Base-by-base conservation (phyloP, 2,888 invertebrate genomes). In the Zaprionus obscuricornis region DNA sequence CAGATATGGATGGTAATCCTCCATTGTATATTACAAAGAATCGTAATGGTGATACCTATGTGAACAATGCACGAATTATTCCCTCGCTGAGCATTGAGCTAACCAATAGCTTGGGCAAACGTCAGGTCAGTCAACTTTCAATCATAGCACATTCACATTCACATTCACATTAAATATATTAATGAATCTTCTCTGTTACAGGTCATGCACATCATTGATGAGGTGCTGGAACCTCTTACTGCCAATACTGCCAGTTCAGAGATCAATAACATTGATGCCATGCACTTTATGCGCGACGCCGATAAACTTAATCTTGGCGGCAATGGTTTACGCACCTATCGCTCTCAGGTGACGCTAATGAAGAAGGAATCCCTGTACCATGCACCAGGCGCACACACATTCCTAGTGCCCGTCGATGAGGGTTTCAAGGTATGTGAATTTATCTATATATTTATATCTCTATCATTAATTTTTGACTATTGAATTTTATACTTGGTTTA, bases 401-500 rank as follows among this genome's bases (percentile, higher is more conserved):
- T 96, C 91, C 96, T 97, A 88, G 94, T 97, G 78, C 97, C 97
- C 4, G 94, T 97, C 33, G 97, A 97, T 90, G 95, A 96, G 88
- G 96, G 96, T 56, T 96, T 96, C 85, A 95, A 95, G 93, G 96
- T 96, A 91, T 91, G 84, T 66, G n/a, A n/a, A n/a, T n/a, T n/a
- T n/a, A n/a, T n/a, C n/a, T n/a, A n/a, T n/a, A n/a, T n/a, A n/a
- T n/a, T n/a, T n/a, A n/a, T n/a, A n/a, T n/a, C n/a, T n/a, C n/a
- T n/a, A n/a, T n/a, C 1, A 1, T 46, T 36, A 10, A 3, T 5
- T n/a, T 18, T 20, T 3, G n/a, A n/a, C n/a, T 5, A 13, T 11
- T 4, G 8, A 13, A 6, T 37, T 29, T 24, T 2, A 24, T 13
- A 2, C 7, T 10, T 14, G n/a, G n/a, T 5, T 7, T 3, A 11